Evolutionary conservation across 2,888 invertebrate species (phyloP).

Genomic region (Sialis lutaria): DNA sequence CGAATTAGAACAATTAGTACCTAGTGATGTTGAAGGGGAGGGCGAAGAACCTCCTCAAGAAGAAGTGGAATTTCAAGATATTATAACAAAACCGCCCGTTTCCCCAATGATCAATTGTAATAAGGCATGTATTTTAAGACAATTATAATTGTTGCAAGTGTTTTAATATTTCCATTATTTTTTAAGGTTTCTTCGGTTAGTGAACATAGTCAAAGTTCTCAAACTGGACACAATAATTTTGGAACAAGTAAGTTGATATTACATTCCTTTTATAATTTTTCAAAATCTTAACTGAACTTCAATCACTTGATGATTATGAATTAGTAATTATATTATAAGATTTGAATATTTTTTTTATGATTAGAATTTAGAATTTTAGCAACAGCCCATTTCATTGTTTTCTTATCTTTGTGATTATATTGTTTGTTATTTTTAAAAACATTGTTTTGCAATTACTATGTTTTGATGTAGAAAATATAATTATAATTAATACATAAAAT

Average conservation of each 20-base stretch:
- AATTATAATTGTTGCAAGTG: not conserved
- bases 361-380: too few species aligned
- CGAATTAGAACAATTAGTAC: conserved; percentile 26
- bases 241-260: conserved; percentile 7
- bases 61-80: conserved; percentile 15
- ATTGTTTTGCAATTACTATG: too few species aligned
- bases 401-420: too few species aligned
- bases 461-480: too few species aligned
- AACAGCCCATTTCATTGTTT: too few species aligned
- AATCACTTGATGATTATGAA: not conserved
- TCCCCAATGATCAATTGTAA: conserved; percentile 22
- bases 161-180: not conserved
- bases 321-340: too few species aligned
- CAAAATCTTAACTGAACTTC: not conserved
- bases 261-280: not conserved
- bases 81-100: conserved; percentile 23
- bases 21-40: conserved; percentile 24
- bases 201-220: conserved; percentile 25
- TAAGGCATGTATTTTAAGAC: conserved; percentile 17
- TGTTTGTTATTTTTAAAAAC: too few species aligned
- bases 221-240: conserved; percentile 10
- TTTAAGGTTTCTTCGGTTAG: conserved; percentile 25
- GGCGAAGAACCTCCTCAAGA: conserved; percentile 24
- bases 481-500: too few species aligned
- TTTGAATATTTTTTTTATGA: too few species aligned